Evolutionary conservation across 2,888 invertebrate genomes (phyloP), one percentile per base, ranked within the genome.

Genomic region (Blastobasis lacticolella): DNA sequence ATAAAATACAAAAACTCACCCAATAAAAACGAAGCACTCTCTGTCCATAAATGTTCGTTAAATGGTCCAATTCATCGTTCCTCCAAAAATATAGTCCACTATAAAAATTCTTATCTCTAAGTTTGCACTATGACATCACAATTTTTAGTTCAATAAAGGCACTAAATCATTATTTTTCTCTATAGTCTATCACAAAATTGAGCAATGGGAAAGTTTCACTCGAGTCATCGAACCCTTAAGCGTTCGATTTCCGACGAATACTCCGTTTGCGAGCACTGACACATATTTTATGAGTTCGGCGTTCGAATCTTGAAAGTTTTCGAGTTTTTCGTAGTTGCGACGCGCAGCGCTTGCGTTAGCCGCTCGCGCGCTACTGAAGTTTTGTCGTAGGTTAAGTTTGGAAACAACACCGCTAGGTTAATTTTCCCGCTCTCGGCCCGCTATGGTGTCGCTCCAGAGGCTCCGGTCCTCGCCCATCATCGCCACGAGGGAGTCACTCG

Each of bases 291-390:
- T 23, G 23, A 23, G 23, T 23, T 23, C 23, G 53, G 48, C 49
- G 52, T 54, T 52, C 49, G 52, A 54, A 62, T 70, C 77, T 79
- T 68, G 71, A 64, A 71, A 64, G 60, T 61, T 57, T 74, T 75
- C 69, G 73, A 70, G 57, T 58, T 72, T 59, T 67, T 64, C 59
- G 66, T 68, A 64, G 63, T 75, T 78, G 7, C 56, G 61, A 63
- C 69, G 74, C 76, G 78, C 72, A 71, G 76, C 82, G 84, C 80
- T 75, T 79, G 76, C 81, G 75, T 59, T 66, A 71, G 69, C 78
- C 71, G 82, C 84, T 78, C 82, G 85, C 84, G 86, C 87, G 84
- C 86, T 82, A 87, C 85, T 86, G 84, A 82, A 75, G 75, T 78
- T 84, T 23, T 83, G 81, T 79, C 84, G 77, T 85, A 84, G 84